Percentiles rank a stretch among this genome's conserved stretches.
Conservation (phyloP, 2,113 vertebrate genomes). For the Rhagologus leucostigma region DNA sequence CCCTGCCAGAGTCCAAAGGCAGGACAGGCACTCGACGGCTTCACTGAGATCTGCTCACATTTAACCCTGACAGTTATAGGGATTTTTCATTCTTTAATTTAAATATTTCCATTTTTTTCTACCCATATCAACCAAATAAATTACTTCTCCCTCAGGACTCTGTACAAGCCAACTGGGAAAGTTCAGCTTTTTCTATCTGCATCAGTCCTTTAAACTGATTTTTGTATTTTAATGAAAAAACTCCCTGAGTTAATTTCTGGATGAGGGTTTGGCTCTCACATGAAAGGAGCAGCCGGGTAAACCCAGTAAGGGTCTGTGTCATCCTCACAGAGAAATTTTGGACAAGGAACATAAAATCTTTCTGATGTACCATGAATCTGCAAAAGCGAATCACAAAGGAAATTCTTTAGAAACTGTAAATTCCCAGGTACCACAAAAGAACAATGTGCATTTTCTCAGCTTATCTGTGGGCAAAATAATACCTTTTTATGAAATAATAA, state of each 20-base stretch:
- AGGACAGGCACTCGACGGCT: not conserved
- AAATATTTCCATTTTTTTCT: not conserved
- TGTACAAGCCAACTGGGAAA: not conserved
- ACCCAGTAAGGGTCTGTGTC: not conserved
- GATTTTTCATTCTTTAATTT: not conserved
- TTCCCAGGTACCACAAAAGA: not conserved
- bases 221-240: not conserved
- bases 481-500: not conserved
- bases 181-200: not conserved
- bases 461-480: not conserved
- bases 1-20: not conserved
- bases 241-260: not conserved
- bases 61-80: not conserved
- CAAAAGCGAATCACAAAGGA: not conserved
- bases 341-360: not conserved
- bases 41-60: not conserved
- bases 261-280: not conserved
- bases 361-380: not conserved
- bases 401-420: not conserved
- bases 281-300: not conserved
- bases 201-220: not conserved
- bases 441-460: not conserved
- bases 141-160: not conserved
- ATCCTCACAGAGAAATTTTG: not conserved
- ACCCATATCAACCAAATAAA: not conserved